Base-by-base conservation (phyloP, 1,140 invertebrate genomes). In the Lucilia cuprina region DNA sequence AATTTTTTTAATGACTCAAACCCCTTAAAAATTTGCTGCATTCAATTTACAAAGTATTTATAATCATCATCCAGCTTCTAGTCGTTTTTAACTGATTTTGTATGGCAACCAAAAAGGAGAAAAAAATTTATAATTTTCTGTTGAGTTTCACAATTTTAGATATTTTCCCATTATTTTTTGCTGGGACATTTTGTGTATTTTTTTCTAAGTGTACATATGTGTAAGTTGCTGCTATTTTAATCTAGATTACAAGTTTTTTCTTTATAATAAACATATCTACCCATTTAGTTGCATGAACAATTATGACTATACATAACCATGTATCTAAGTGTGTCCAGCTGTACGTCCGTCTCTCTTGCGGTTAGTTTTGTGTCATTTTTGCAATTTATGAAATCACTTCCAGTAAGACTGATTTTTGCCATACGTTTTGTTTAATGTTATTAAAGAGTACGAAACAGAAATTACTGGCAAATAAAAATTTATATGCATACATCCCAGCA, bases 371-470 rank as follows among this genome's bases (percentile, higher is more conserved):
- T 70, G 65, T 70, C 65, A 70, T 70, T 70, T 70, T 70, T 70
- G 65, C 65, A 70, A 70, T 70, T 70, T 70, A 70, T 70, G 65
- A 70, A 70, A 70, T 70, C 65, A 70, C 65, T 70, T 12, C 65
- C n/a, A 70, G 4, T 70, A 70, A 19, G 65, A 7, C 65, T 21
- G 21, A 25, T 70, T 70, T n/a, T 70, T 70, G 65, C 19, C n/a
- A 70, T 70, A 21, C 19, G 65, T 25, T 21, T 21, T 70, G 21
- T 7, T 70, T 19, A 70, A 21, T 12, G 12, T 60, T 60, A 60
- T 60, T 60, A 60, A 60, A 60, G 21, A 25, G 19, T 21, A 21
- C n/a, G 19, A 21, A 12, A 70, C 5, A 70, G 19, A 70, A 70
- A 70, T 30, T 9, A 9, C 55, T 25, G 65, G 8, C 4, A 70